Conservation (phyloP, 1,140 invertebrate genomes). For the Copidosoma floridanum region DNA sequence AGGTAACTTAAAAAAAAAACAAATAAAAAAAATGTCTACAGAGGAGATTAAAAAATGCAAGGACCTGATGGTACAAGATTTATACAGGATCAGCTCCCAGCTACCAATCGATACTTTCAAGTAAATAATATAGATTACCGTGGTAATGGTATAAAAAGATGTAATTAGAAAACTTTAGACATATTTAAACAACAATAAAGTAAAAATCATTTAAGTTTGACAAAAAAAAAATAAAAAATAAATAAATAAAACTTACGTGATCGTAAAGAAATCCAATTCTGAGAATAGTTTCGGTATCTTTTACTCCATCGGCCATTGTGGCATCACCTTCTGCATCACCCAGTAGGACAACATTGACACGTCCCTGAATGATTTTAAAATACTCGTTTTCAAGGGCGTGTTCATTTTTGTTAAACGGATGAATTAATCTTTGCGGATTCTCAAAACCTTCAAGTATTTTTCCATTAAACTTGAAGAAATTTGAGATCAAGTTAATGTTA, state of each 20-base stretch:
- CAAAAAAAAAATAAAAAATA: too few relatives aligned
- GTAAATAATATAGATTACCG: too few relatives aligned
- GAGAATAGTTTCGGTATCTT: conserved; percentile 67
- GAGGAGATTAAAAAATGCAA: too few relatives aligned
- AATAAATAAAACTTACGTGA: conserved; percentile 65
- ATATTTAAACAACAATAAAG: too few relatives aligned
- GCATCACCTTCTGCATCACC: conserved; percentile 89
- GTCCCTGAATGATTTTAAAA: conserved; percentile 68
- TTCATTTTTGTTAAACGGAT: conserved; percentile 91
- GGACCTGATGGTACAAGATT: too few relatives aligned
- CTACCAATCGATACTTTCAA: too few relatives aligned
- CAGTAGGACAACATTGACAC: conserved; percentile 82
- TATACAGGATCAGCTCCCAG: too few relatives aligned
- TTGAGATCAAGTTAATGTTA: conserved; percentile 88
- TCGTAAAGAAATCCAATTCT: conserved; percentile 92
- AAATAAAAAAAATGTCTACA: too few relatives aligned
- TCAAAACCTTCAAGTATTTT: conserved; percentile 70
- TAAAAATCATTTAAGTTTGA: too few relatives aligned
- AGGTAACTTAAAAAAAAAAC: too few relatives aligned
- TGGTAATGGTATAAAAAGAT: too few relatives aligned
- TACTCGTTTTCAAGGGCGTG: conserved; percentile 77
- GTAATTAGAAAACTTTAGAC: too few relatives aligned
- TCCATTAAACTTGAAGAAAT: conserved; percentile 80
- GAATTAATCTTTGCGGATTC: conserved; percentile 70
- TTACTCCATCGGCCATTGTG: conserved; percentile 84